Evolutionary conservation across 2,888 invertebrate genomes (phyloP), one percentile per base, ranked within the genome.

Genomic region (Axea sp.): DNA sequence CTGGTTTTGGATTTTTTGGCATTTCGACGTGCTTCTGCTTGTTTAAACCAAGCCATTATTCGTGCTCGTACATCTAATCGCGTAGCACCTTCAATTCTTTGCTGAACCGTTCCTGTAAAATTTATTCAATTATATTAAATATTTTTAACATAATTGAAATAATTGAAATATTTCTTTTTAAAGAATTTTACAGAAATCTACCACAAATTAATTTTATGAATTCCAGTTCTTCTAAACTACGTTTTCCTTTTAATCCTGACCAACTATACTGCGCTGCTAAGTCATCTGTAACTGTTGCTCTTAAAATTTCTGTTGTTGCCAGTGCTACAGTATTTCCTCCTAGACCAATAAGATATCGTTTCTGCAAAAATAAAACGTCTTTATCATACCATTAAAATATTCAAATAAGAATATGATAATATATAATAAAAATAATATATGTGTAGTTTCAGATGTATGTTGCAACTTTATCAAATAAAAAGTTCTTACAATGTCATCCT

Each of bases 1-100:
- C 62, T 55, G 6, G 49, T 64, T 51, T 62, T 74, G 0, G 74
- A 69, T 19, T 59, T 74, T 47, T 74, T 74, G 9, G 59, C 64
- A 12, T 74, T 64, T 0, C 74, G 69, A 17, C 71, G 65, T 5
- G 71, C 65, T 37, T 75, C 75, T 2, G 75, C 71, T 62, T 75
- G 75, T 30, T 75, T 75, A 12, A 75, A 75, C 71, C 75, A 75
- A 19, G 74, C 65, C 74, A 74, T 74, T 39, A 74, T 74, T 60
- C 74, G 19, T 11, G 75, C 75, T 47, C 75, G 45, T 7, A 75
- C 75, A 17, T 75, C 75, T 33, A 75, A 28, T 30, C 75, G 37
- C 1, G 75, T 75, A 6, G 75, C 75, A 1, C 71, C 75, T 53
- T 75, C 75, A n/a, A 75, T 75, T 51, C 75, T 60, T 24, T 75